These are phyloP conservation scores for Tragulus kanchil DNA, from an alignment of 2,113 vertebrate genomes.

Conservation along the genomic window DNA sequence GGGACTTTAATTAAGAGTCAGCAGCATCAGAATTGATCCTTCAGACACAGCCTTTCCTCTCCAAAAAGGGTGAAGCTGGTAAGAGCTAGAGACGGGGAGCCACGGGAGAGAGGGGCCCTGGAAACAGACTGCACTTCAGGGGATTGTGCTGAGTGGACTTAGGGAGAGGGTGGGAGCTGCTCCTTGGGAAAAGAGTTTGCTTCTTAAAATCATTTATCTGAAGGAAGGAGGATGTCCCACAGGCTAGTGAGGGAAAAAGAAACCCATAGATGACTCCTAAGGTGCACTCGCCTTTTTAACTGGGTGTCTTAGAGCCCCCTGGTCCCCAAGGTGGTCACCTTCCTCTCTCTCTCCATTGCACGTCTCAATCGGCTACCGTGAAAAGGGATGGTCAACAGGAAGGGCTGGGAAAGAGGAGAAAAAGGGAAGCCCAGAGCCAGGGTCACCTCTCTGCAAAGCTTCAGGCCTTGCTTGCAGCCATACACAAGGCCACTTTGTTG, in stretches of 20 bases:
- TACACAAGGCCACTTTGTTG: background rate
- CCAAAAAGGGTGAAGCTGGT: background rate
- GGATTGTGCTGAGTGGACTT: background rate
- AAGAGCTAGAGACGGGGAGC: background rate
- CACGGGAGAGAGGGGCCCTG: too few species aligned
- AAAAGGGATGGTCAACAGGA: background rate
- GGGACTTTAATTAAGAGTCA: conserved; percentile 45
- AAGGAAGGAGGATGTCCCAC: background rate
- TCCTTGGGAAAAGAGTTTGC: background rate
- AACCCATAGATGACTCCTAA: background rate
- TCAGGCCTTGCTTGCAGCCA: background rate
- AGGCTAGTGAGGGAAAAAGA: background rate
- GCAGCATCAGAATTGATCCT: background rate
- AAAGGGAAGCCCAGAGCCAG: background rate
- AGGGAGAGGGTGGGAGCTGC: fast-evolving
- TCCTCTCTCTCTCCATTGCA: background rate
- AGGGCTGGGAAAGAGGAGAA: background rate
- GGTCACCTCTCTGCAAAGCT: background rate
- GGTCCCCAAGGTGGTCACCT: background rate
- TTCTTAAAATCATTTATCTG: background rate
- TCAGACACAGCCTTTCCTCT: background rate
- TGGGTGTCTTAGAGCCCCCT: background rate
- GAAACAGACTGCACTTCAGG: background rate
- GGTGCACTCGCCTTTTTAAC: background rate
- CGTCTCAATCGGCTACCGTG: too few species aligned